phyloP scores from a whole-genome alignment of 1,140 invertebrate species.

The Odontomachus brunneus region DNA sequence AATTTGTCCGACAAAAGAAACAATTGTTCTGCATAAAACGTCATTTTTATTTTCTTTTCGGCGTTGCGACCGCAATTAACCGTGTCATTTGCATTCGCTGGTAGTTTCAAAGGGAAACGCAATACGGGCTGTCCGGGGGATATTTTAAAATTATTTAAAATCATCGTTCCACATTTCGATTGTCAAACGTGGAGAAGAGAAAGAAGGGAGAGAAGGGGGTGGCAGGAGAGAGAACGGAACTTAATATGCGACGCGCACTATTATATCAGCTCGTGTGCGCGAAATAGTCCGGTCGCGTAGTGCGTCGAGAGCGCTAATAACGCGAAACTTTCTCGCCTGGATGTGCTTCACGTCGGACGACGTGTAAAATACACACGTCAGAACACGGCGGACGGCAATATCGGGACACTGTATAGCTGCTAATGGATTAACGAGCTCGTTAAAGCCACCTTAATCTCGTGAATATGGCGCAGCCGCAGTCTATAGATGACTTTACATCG shows the following conservation, averaged over 20 bases:
- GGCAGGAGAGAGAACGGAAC: too few relatives aligned
- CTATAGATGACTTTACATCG: slow-evolving; percentile 10
- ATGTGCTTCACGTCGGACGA: not conserved
- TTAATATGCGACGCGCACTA: not conserved
- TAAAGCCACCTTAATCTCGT: slow-evolving; percentile 67
- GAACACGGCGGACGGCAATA: slow-evolving; percentile 19
- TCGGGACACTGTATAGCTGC: slow-evolving; percentile 24
- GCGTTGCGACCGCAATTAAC: slow-evolving; percentile 34
- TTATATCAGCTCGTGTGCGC: not conserved
- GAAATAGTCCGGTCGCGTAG: not conserved
- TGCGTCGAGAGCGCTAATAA: not conserved
- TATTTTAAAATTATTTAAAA: slow-evolving; percentile 44
- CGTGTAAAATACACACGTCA: slow-evolving; percentile 42
- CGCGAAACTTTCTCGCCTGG: not conserved
- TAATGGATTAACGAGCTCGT: slow-evolving; percentile 69
- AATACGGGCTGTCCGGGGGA: not conserved
- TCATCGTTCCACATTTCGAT: not conserved
- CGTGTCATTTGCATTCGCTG: slow-evolving; percentile 19
- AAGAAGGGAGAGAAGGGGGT: too few relatives aligned
- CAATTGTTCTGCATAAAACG: slow-evolving; percentile 52
- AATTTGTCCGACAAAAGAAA: slow-evolving; percentile 47
- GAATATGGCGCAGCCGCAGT: slow-evolving; percentile 36
- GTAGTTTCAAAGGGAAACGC: slow-evolving; percentile 12
- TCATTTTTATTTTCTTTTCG: slow-evolving; percentile 48
- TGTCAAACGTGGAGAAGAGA: too few relatives aligned